Evolutionary conservation across 2,888 invertebrate genomes (phyloP).

Genomic region (Drosophila villosipedis): DNA sequence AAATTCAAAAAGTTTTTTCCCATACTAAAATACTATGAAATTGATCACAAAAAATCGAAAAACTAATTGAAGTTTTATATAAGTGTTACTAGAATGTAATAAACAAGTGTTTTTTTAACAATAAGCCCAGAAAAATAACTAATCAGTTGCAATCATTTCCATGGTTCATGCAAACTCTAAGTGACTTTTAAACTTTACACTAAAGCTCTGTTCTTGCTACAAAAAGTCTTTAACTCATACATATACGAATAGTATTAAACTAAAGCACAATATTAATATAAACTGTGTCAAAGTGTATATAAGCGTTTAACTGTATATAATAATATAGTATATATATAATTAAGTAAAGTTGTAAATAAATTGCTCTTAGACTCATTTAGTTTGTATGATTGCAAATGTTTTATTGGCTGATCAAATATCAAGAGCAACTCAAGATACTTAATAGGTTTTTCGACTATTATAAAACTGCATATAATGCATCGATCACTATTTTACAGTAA

Average conservation of each 20-base stretch:
- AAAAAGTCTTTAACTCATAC: not conserved
- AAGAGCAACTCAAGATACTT: not conserved
- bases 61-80: not conserved
- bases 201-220: not conserved
- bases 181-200: not conserved
- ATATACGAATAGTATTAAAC: not conserved
- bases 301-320: not conserved
- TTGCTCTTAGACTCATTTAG: not conserved
- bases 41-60: not conserved
- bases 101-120: not conserved
- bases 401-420: constrained; percentile 4
- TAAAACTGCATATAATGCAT: not conserved
- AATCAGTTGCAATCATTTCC: not conserved
- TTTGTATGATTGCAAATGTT: not conserved
- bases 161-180: not conserved
- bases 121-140: not conserved
- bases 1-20: not conserved
- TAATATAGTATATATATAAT: not conserved
- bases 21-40: not conserved
- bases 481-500: not conserved
- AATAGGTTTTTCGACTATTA: not conserved
- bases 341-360: not conserved
- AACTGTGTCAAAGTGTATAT: no score
- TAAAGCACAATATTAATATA: not conserved
- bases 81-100: not conserved